Conservation (phyloP, 1,140 invertebrate genomes). For the Calliopsis andreniformis region DNA sequence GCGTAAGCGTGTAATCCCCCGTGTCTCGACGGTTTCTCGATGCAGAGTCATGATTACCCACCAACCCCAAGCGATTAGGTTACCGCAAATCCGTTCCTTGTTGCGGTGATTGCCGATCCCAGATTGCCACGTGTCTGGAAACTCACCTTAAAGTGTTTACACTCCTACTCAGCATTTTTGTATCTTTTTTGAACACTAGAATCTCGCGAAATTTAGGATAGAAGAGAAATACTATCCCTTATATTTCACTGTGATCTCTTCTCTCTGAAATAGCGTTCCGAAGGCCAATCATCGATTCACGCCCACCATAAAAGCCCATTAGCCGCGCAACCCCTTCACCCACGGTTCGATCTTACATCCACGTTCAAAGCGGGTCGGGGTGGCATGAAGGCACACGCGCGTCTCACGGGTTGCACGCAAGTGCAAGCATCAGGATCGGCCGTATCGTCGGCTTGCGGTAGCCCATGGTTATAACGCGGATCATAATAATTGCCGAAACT, state of each 20-base stretch:
- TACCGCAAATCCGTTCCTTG: constrained; percentile 58
- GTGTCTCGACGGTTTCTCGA: constrained; percentile 53
- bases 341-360: not conserved
- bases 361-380: not conserved
- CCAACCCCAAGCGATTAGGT: constrained; percentile 53
- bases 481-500: constrained; percentile 66
- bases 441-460: constrained; percentile 32
- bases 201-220: too few species aligned
- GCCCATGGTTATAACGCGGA: constrained; percentile 46
- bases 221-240: too few species aligned
- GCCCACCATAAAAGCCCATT: not conserved
- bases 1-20: constrained; percentile 58
- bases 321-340: not conserved
- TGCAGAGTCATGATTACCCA: constrained; percentile 52
- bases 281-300: constrained; percentile 27
- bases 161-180: too few species aligned
- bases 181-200: too few species aligned
- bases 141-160: not conserved
- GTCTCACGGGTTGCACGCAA: constrained; percentile 33
- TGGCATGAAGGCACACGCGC: not conserved
- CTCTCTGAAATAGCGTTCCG: too few species aligned
- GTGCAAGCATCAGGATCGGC: constrained; percentile 20
- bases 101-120: constrained; percentile 38
- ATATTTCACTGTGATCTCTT: too few species aligned
- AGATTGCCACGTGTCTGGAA: not conserved